Evolutionary conservation across 2,797 vertebrate genomes (phyloP), one percentile per base, ranked within the genome.

Genomic region (Triplophysa bombifrons): DNA sequence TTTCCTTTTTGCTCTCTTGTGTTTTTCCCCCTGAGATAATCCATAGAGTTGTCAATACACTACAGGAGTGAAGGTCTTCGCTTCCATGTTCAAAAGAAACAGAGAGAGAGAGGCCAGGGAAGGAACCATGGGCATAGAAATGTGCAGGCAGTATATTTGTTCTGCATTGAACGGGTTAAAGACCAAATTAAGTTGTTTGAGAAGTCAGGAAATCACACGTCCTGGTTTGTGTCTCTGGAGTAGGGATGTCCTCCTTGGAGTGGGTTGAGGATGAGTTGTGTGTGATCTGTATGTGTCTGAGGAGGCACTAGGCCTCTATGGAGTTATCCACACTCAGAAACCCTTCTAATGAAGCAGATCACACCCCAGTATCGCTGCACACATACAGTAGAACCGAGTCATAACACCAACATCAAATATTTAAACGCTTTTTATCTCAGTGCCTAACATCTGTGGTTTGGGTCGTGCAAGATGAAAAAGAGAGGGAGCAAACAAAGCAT

Each of bases 271-370:
- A 60, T 67, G 41, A 17, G 55, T 51, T 60, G 70, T 69, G 55
- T 75, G 58, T 20, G 70, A 74, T 69, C 38, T 58, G 41, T 64
- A 48, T 66, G 92, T 93, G 93, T 94, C 93, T 89, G 92, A 92
- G 92, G 92, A 93, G 92, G 92, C 92, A 19, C 92, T 92, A 92
- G 93, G 91, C 92, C 94, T 95, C 95, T 94, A 92, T 93, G 92
- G 95, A 95, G 92, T 83, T 93, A 89, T 86, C 92, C 91, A 91
- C 92, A 93, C 93, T 95, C 94, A 95, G 92, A 91, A 88, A 53
- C 88, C 76, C 84, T 81, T 82, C 88, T 95, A 98, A 98, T 98
- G 96, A 98, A 96, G 91, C 91, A 90, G 90, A 96, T 96, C 94
- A 81, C 94, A 91, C 94, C 94, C 94, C 92, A 87, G 91, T 90